These are phyloP conservation scores for Brienomyrus brachyistius DNA, from an alignment of 2,113 vertebrate species.

Conservation along the genomic window DNA sequence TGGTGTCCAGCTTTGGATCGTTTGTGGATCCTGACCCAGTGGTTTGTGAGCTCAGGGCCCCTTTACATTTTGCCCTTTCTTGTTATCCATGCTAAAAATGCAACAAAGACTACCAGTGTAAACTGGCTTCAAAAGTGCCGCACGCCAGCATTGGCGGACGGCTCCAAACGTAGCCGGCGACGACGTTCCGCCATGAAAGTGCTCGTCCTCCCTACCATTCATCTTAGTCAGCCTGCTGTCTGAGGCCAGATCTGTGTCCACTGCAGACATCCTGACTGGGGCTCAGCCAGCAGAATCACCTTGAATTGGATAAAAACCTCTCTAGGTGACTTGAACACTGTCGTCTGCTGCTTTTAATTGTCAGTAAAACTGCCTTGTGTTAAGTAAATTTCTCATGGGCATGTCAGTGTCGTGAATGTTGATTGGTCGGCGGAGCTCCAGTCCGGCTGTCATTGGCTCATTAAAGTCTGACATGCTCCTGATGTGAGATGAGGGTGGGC, in stretches of 20 bases:
- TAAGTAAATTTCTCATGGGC: not conserved
- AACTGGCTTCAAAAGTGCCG: not conserved
- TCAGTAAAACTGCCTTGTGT: not conserved
- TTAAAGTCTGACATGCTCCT: not conserved
- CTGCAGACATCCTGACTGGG: not conserved
- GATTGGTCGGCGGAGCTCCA: not conserved
- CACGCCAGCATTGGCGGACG: too few relatives aligned
- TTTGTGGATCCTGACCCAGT: not conserved
- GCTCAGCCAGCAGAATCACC: not conserved
- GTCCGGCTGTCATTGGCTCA: not conserved
- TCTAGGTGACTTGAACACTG: not conserved
- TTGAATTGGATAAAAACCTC: not conserved
- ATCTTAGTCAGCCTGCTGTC: not conserved
- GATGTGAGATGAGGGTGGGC: not conserved
- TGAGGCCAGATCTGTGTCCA: not conserved
- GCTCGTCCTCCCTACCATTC: not conserved
- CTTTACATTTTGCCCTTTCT: not conserved
- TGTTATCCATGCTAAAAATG: not conserved
- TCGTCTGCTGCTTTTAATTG: not conserved
- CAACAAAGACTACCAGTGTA: not conserved
- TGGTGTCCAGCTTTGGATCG: not conserved
- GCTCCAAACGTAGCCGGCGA: not conserved
- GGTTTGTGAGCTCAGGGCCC: not conserved
- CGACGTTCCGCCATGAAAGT: not conserved
- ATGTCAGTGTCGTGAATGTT: not conserved